Conservation (phyloP, 2,797 vertebrate species). For the Hoplostethus mediterraneus region DNA sequence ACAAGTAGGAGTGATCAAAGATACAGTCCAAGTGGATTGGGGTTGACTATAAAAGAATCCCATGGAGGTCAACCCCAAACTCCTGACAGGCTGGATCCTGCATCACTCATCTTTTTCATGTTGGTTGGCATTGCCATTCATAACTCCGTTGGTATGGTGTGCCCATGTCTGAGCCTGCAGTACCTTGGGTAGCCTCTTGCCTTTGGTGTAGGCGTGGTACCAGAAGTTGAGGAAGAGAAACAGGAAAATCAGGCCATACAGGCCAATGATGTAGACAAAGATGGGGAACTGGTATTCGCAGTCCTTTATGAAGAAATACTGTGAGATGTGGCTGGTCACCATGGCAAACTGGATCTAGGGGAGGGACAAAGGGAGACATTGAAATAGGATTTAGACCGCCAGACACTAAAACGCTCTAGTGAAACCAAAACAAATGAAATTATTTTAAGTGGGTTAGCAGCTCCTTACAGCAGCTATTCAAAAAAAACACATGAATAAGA, state of each 20-base stretch:
- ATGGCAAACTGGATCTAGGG: conserved; percentile 92
- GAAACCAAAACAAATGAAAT: too few relatives aligned
- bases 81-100: not conserved
- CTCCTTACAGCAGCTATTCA: too few relatives aligned
- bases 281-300: conserved; percentile 93
- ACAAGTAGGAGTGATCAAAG: conserved; percentile 36
- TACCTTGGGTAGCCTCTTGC: conserved; percentile 91
- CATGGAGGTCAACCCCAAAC: conserved; percentile 36
- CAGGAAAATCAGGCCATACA: conserved; percentile 91
- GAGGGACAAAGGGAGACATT: not conserved
- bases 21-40: conserved; percentile 28
- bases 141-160: conserved; percentile 79
- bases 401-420: too few relatives aligned
- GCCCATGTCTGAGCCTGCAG: conserved; percentile 82
- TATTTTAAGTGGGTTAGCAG: too few relatives aligned
- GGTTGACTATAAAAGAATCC: conserved; percentile 29
- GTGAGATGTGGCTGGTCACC: conserved; percentile 90
- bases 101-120: conserved; percentile 78
- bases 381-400: too few relatives aligned
- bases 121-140: conserved; percentile 75
- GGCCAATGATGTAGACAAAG: conserved; percentile 92
- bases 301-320: conserved; percentile 93
- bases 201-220: conserved; percentile 97
- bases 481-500: too few relatives aligned
- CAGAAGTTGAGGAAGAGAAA: conserved; percentile 96